Evolutionary conservation across 2,797 vertebrate genomes (phyloP).

Genomic region (Otus scops): DNA sequence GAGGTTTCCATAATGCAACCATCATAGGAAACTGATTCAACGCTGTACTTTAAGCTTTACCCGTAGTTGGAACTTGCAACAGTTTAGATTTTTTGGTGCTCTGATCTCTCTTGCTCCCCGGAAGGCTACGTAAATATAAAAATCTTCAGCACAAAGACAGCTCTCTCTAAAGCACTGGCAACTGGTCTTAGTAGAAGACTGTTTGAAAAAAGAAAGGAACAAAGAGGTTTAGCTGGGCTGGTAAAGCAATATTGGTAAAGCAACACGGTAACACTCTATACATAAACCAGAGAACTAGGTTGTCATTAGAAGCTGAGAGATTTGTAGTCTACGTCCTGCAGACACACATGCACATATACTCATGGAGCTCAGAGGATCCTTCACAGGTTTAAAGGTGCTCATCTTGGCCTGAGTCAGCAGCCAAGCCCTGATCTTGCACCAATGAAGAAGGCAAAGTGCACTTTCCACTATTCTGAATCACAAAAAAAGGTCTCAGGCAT

Average conservation of each 20-base stretch:
- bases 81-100: conserved; percentile 12
- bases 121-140: conserved; percentile 14
- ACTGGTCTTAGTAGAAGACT: conserved; percentile 38
- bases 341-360: neutral
- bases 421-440: neutral
- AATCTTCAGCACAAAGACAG: conserved; percentile 33
- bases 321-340: neutral
- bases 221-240: neutral
- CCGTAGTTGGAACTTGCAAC: conserved; percentile 9
- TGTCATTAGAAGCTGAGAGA: neutral
- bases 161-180: conserved; percentile 39
- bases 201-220: neutral
- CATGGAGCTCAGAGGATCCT: neutral
- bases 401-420: neutral
- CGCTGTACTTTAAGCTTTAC: neutral
- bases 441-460: neutral
- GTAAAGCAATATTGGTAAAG: neutral
- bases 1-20: neutral
- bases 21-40: neutral
- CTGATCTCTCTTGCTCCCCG: conserved; percentile 19
- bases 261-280: neutral
- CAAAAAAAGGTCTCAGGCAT: neutral
- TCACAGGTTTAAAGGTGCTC: neutral
- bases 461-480: neutral
- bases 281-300: neutral